A percentile compares a stretch with the other conserved stretches of the same genome.
phyloP scores from a whole-genome alignment of 2,888 invertebrate species.

The Anarsia innoxiella region DNA sequence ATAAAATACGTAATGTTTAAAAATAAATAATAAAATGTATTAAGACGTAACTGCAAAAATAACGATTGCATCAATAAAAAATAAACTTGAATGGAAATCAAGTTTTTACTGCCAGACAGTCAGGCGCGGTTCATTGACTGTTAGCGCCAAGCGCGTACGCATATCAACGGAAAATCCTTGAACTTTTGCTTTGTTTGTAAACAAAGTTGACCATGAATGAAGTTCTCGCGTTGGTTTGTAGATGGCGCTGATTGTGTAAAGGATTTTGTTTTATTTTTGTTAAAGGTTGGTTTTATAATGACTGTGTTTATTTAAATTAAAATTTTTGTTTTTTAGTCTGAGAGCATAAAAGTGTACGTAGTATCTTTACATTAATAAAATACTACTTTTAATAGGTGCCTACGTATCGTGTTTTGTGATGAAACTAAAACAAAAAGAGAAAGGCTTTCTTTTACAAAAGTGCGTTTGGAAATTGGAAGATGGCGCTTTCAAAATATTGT shows the following conservation, averaged over 20 bases:
- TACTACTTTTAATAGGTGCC: too few species aligned
- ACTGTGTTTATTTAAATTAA: not conserved
- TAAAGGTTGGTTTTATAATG: not conserved
- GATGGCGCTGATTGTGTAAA: too few species aligned
- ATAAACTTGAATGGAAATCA: slow-evolving; percentile 8
- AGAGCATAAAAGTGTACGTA: too few species aligned
- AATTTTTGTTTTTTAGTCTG: too few species aligned
- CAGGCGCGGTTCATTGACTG: slow-evolving; percentile 31
- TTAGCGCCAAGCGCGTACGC: slow-evolving; percentile 12
- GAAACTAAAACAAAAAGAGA: slow-evolving; percentile 9
- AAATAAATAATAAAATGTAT: not conserved
- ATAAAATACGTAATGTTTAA: not conserved
- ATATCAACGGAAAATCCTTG: slow-evolving; percentile 34
- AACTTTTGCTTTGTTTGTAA: slow-evolving; percentile 43
- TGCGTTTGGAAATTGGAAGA: slow-evolving; percentile 1
- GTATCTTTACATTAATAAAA: too few species aligned
- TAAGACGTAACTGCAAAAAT: too few species aligned
- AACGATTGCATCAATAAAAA: slow-evolving; percentile 1
- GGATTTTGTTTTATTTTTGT: slow-evolving; percentile 12
- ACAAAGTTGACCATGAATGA: slow-evolving; percentile 51
- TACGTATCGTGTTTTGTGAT: too few species aligned
- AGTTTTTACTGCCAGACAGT: slow-evolving; percentile 8
- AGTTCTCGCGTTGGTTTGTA: slow-evolving; percentile 28
- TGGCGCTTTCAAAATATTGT: too few species aligned
- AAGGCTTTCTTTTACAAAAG: slow-evolving; percentile 10